Conservation (phyloP, 2,113 vertebrate species). For the Lophius piscatorius region DNA sequence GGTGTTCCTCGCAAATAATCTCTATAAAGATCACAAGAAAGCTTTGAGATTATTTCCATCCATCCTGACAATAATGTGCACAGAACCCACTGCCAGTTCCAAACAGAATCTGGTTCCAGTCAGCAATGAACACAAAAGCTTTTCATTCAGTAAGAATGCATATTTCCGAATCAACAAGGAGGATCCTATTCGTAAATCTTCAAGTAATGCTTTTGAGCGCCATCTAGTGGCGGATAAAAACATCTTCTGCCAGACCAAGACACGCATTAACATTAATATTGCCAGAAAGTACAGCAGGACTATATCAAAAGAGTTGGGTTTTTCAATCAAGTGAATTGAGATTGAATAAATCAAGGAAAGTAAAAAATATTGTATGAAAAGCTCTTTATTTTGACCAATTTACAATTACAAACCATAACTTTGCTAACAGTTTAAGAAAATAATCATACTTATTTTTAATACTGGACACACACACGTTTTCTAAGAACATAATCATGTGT, state of each 20-base stretch:
- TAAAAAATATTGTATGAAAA: too few relatives aligned
- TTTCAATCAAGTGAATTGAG: slow-evolving; percentile 14
- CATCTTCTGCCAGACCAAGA: too few relatives aligned
- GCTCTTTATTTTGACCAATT: too few relatives aligned
- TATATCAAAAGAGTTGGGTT: slow-evolving; percentile 3
- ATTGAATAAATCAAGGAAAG: not conserved
- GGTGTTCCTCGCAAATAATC: slow-evolving; percentile 17
- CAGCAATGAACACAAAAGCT: slow-evolving; percentile 3
- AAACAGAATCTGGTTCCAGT: not conserved
- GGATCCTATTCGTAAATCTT: not conserved
- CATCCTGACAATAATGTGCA: not conserved
- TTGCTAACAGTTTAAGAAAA: too few relatives aligned
- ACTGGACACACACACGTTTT: too few relatives aligned
- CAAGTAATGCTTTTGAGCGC: not conserved
- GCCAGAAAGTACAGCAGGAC: not conserved
- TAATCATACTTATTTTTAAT: too few relatives aligned
- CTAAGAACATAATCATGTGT: too few relatives aligned
- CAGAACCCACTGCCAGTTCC: not conserved
- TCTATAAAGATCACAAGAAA: slow-evolving; percentile 1
- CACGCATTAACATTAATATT: too few relatives aligned
- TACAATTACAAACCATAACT: not conserved
- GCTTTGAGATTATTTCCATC: not conserved
- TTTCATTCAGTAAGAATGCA: not conserved
- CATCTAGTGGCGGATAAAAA: slow-evolving; percentile 56
- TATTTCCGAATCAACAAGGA: not conserved